phyloP scores from a whole-genome alignment of 2,113 vertebrate species.

The Sclerurus mexicanus region DNA sequence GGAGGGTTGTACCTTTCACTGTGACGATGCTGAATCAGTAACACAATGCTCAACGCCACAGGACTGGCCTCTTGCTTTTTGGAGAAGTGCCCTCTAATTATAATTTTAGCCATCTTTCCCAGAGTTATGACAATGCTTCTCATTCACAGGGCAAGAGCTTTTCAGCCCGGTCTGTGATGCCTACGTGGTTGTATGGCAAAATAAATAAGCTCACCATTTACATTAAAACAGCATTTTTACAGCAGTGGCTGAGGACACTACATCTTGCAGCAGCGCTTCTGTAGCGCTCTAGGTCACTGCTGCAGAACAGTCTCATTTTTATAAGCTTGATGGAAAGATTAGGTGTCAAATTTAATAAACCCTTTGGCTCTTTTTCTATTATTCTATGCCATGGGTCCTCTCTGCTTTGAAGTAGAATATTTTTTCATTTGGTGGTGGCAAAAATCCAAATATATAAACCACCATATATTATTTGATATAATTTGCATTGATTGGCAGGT shows the following conservation, averaged over 20 bases:
- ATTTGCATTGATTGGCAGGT: slow-evolving; percentile 49
- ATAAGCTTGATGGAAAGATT: slow-evolving; percentile 52
- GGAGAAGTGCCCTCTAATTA: neutral
- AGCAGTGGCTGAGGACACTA: neutral
- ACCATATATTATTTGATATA: neutral
- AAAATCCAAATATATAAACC: slow-evolving; percentile 11
- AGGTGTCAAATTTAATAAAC: slow-evolving; percentile 61
- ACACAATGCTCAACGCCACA: neutral
- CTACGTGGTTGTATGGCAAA: neutral
- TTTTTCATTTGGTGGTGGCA: slow-evolving; percentile 19
- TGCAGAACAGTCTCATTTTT: slow-evolving; percentile 21
- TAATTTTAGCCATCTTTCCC: neutral
- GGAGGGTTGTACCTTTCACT: neutral
- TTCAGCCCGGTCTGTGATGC: neutral
- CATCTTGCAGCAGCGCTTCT: neutral
- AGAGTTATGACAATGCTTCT: neutral
- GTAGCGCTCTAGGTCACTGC: neutral
- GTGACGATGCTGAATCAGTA: neutral
- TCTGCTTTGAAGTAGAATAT: neutral
- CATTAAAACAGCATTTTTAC: neutral
- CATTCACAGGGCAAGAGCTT: neutral
- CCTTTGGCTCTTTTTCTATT: slow-evolving; percentile 35
- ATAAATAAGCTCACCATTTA: neutral
- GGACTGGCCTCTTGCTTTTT: neutral
- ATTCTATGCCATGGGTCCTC: neutral